Conservation (phyloP, 2,888 invertebrate species). For the Phortica magna region DNA sequence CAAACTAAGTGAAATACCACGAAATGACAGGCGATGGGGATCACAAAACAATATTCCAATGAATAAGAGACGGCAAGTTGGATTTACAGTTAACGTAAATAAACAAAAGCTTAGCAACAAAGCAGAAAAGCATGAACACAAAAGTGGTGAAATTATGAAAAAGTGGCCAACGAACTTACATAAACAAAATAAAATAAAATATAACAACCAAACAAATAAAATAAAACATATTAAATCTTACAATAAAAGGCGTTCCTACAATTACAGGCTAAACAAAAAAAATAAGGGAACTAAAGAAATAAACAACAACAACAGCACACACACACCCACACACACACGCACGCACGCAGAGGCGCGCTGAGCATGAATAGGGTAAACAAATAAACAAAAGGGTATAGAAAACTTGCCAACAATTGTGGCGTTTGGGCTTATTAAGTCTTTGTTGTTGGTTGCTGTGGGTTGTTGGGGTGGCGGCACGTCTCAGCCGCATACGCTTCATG, state of each 20-base stretch:
- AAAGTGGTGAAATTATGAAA: neutral
- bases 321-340: slow-evolving; percentile 38
- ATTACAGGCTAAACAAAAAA: slow-evolving; percentile 55
- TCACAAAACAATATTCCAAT: neutral
- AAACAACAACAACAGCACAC: neutral
- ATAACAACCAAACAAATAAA: neutral
- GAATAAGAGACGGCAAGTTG: neutral
- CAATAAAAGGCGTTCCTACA: slow-evolving; percentile 66
- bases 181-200: neutral
- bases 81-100: neutral
- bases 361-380: slow-evolving; percentile 24
- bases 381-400: neutral
- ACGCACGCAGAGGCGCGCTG: slow-evolving; percentile 16
- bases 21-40: neutral
- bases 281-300: slow-evolving; percentile 9
- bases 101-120: neutral
- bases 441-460: neutral
- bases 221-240: slow-evolving; percentile 43
- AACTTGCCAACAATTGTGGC: slow-evolving; percentile 5
- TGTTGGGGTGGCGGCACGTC: neutral
- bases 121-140: neutral
- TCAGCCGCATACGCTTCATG: slow-evolving; percentile 38
- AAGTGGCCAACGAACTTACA: slow-evolving; percentile 1
- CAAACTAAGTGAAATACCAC: neutral
- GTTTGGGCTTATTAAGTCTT: slow-evolving; percentile 52